These are phyloP conservation scores for Phrynosoma blainvillii DNA, from an alignment of 2,113 vertebrate species.

Conservation along the genomic window DNA sequence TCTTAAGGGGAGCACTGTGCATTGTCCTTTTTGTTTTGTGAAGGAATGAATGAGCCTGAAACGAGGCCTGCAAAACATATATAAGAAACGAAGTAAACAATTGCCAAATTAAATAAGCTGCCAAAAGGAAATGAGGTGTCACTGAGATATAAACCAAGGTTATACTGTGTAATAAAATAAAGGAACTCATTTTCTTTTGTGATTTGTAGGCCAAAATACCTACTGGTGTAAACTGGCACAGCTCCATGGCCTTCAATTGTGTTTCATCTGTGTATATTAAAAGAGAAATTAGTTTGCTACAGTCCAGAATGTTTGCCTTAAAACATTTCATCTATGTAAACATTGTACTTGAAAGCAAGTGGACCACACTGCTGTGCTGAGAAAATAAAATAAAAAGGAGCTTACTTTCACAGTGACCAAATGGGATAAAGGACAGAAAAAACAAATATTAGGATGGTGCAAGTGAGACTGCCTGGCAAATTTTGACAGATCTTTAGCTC, in stretches of 20 bases:
- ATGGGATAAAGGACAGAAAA: constrained; percentile 6
- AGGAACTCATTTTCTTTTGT: constrained; percentile 44
- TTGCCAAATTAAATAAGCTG: constrained; percentile 30
- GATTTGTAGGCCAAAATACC: neutral
- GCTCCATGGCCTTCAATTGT: constrained; percentile 40
- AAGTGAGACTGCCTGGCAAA: neutral
- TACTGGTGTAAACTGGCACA: constrained; percentile 51
- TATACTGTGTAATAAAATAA: constrained; percentile 58
- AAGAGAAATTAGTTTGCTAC: constrained; percentile 39
- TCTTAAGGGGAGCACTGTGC: constrained; percentile 21
- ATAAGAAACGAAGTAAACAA: constrained; percentile 44
- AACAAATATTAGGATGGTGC: neutral
- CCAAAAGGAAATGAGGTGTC: constrained; percentile 34
- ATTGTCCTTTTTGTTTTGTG: constrained; percentile 44
- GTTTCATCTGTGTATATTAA: constrained; percentile 44
- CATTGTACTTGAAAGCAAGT: constrained; percentile 36
- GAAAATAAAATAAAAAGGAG: neutral
- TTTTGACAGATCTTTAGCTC: neutral
- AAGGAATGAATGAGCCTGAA: constrained; percentile 47
- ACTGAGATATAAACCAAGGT: constrained; percentile 40
- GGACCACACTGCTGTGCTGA: constrained; percentile 11
- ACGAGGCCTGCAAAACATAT: constrained; percentile 10
- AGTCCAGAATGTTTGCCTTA: constrained; percentile 45
- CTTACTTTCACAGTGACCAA: constrained; percentile 16
- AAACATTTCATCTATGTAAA: constrained; percentile 37